Base-by-base conservation (phyloP, 2,797 vertebrate species). In the Loriculus beryllinus region DNA sequence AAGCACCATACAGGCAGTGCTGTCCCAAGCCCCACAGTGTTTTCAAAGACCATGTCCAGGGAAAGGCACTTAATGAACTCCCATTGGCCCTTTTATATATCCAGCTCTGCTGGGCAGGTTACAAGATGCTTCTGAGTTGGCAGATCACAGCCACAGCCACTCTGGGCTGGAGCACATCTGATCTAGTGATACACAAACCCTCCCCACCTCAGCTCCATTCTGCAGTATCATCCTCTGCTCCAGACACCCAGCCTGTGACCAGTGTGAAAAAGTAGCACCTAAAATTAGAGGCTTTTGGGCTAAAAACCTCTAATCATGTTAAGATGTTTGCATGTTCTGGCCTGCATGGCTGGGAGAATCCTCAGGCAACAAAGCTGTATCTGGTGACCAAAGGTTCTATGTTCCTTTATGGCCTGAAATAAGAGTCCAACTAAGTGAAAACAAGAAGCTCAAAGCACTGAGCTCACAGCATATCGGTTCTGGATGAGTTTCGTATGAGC, bases 11-110 rank as follows among this genome's bases (percentile, higher is more conserved):
- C 3, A 90, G 85, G 75, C 81, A 33, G 57, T 37, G 65, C 84
- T 79, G 78, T 9, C 45, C 74, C 51, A 6, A 1, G 35, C 4
- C 39, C 39, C 62, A 68, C 3, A 67, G 70, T 9, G 47, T 7
- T 70, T 60, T 42, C 57, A 72, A 42, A 92, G 52, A 82, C n/a
- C 48, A 31, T 7, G 7, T 40, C 70, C 77, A 68, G 63, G 23
- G 29, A 94, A 96, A 94, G 96, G 95, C 96, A 96, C 91, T 94
- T 93, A 13, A 63, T 17, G 59, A 87, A 86, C 56, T 23, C 51
- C 54, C 64, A 6, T 0, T 1, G 2, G 54, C 40, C 47, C 40
- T 67, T 74, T 54, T 5, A 3, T 0, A 31, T 3, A 10, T 4
- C 43, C 39, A 83, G 11, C 62, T 64, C 69, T 51, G 54, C 74